Evolutionary conservation across 1,140 invertebrate species (phyloP).

Genomic region (Leptinotarsa lineolata): DNA sequence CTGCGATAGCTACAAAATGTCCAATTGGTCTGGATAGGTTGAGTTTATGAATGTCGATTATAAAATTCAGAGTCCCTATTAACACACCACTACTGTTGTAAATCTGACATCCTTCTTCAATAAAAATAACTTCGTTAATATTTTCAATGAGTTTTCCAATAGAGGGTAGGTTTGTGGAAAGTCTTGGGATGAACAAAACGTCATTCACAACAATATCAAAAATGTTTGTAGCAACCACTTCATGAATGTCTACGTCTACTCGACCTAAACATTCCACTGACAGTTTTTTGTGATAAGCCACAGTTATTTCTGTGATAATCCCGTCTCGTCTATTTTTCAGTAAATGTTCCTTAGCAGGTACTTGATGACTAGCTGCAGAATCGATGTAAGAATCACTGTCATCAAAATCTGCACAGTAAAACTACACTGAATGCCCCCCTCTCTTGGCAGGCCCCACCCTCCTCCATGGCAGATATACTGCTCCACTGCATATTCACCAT

Average conservation of each 20-base stretch:
- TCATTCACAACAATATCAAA: slow-evolving; percentile 7
- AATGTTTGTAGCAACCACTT: not conserved
- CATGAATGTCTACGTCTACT: slow-evolving; percentile 13
- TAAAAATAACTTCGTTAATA: slow-evolving; percentile 35
- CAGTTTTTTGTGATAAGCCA: slow-evolving; percentile 31
- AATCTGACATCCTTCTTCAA: slow-evolving; percentile 29
- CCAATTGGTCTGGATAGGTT: slow-evolving; percentile 28
- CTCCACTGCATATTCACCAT: no score
- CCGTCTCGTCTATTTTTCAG: slow-evolving; percentile 42
- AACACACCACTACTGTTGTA: slow-evolving; percentile 31
- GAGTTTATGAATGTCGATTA: slow-evolving; percentile 6
- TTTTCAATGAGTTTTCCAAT: slow-evolving; percentile 21
- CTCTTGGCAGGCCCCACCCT: no score
- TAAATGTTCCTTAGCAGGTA: slow-evolving; percentile 53
- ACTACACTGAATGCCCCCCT: slow-evolving; percentile 31
- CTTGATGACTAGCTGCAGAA: slow-evolving; percentile 25
- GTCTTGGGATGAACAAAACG: slow-evolving; percentile 21
- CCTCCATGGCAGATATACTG: no score
- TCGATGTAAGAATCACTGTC: slow-evolving; percentile 26
- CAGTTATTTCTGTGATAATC: slow-evolving; percentile 30
- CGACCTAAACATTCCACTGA: slow-evolving; percentile 20
- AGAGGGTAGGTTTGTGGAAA: slow-evolving; percentile 30
- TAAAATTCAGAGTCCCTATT: slow-evolving; percentile 21
- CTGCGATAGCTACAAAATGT: slow-evolving; percentile 35
- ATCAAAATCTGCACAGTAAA: slow-evolving; percentile 22